Base-by-base conservation (phyloP, 2,797 vertebrate genomes). In the Loriculus beryllinus region DNA sequence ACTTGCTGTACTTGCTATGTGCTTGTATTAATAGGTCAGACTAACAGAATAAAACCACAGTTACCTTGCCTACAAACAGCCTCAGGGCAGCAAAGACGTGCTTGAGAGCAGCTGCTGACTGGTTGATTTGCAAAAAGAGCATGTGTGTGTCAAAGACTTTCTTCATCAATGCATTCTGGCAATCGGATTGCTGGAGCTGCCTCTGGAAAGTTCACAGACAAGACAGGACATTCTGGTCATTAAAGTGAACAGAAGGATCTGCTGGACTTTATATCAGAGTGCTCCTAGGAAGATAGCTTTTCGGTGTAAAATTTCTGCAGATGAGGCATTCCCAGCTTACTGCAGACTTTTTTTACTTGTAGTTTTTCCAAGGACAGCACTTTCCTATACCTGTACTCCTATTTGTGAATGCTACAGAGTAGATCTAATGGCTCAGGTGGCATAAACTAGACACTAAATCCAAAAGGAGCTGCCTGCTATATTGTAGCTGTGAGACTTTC, bases 51-150 rank as follows among this genome's bases (percentile, higher is more conserved):
- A 35, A 56, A 85, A 10, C 7, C 31, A 33, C 10, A 13, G 81
- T 93, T 96, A 99, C 99, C 99, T 99, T 99, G 97, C 98, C 98
- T 14, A 99, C 98, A 96, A 99, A 99, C 84, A 99, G 98, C 56
- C 99, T 98, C 33, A 99, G 97, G n/a, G 98, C 98, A 82, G 99
- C 99, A 90, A 99, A 99, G 84, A 99, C 97, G 0, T 99, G 99
- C 40, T 98, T 98, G 62, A 99, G 98, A 2, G 99, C 98, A 71
- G 97, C 95, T 35, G 99, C 99, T 11, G 99, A 99, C 96, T 99
- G 99, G 97, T 99, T 99, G 97, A 99, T 99, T 98, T 99, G 99
- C 96, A 99, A 98, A 97, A 99, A 99, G 90, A 99, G 99, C 95
- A 99, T 97, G 96, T 99, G 99, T 7, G 99, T 99, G 97, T 99